Conservation (phyloP, 2,888 invertebrate genomes). For the Balanococcus diminutus region DNA sequence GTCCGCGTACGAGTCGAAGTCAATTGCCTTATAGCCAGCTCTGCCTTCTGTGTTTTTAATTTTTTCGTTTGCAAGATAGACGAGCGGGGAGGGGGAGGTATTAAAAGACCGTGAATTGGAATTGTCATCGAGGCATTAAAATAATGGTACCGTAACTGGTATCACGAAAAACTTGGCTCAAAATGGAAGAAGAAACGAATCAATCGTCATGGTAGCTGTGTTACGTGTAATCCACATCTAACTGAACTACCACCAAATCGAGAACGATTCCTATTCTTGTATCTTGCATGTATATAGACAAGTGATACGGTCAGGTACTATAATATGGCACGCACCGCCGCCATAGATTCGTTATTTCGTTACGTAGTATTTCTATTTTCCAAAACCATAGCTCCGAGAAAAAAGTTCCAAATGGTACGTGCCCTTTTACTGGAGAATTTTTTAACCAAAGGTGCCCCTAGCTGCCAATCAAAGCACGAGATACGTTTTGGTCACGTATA, state of each 20-base stretch:
- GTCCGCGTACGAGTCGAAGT: not conserved
- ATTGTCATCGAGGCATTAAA: slow-evolving; percentile 40
- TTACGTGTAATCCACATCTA: slow-evolving; percentile 39
- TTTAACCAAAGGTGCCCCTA: not conserved
- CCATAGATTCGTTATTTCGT: not conserved
- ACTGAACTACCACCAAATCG: slow-evolving; percentile 18
- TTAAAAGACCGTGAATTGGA: slow-evolving; percentile 35
- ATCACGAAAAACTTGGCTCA: not conserved
- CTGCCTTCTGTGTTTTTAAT: slow-evolving; percentile 1
- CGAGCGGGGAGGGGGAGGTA: not conserved
- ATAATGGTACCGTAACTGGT: slow-evolving; percentile 42
- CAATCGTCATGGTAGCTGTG: slow-evolving; percentile 39
- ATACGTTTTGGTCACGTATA: not conserved
- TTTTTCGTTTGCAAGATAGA: not conserved
- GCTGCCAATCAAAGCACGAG: not conserved
- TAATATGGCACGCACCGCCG: slow-evolving; percentile 29
- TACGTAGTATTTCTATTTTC: not conserved
- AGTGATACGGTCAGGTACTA: slow-evolving; percentile 34
- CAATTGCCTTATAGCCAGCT: not conserved
- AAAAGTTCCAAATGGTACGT: slow-evolving; percentile 22
- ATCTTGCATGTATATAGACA: not conserved
- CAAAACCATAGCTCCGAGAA: not conserved
- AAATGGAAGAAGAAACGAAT: slow-evolving; percentile 33
- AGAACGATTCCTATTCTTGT: not conserved
- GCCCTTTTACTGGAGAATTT: not conserved